Evolutionary conservation across 2,113 vertebrate genomes (phyloP), one percentile per base, ranked within the genome.

Genomic region (Agapornis roseicollis): DNA sequence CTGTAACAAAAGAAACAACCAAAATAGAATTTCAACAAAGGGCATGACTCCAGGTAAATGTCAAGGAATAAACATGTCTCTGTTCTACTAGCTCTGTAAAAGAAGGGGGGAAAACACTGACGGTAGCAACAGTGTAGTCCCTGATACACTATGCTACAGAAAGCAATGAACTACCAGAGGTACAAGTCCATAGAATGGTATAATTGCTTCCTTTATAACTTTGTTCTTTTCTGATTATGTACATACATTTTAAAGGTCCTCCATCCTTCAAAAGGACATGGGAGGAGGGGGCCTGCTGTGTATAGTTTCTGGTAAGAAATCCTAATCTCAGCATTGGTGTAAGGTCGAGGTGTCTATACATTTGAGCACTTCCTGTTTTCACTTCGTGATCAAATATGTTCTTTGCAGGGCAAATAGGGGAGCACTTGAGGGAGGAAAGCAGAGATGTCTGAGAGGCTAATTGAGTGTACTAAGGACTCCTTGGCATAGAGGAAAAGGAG

Each of bases 291-390:
- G 68, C 31, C 1, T 3, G 78, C 58, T 60, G 84, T 91, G 44
- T 86, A 4, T 63, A 80, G 80, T 16, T 97, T 66, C 95, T 96
- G 80, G 96, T 96, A 97, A 97, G 95, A 96, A 97, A 97, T 96
- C 84, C 95, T 97, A 81, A 90, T 95, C 95, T 91, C 74, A 94
- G 93, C 85, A 66, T 10, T 97, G 98, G 97, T 96, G 95, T 88
- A 94, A 97, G 78, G 96, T 97, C 97, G 97, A 97, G 97, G 97
- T 98, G 98, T 98, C 99, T 99, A 98, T 99, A 98, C 98, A 98
- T 98, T 97, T 94, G 98, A 99, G 98, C 98, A 98, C 98, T 99
- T 99, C 98, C 99, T 99, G 98, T 99, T 99, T 99, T 98, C 98
- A 98, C 98, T 99, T 98, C n/a, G 22, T 65, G 96, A 98, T 98